Base-by-base conservation (phyloP, 2,113 vertebrate species). In the Erinaceus europaeus region DNA sequence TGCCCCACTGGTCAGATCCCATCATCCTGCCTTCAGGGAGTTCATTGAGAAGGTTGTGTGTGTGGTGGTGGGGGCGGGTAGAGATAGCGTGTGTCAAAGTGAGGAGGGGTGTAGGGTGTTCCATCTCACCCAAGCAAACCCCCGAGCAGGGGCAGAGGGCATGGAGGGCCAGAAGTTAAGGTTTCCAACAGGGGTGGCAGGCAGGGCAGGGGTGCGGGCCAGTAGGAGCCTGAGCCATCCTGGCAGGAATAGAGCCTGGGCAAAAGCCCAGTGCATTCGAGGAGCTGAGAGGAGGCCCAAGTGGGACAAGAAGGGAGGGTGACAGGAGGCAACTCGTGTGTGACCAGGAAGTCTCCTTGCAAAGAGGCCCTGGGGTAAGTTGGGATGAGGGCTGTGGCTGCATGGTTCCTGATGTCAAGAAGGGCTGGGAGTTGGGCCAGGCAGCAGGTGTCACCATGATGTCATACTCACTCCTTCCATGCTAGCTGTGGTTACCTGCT, bases 231-330 rank as follows among this genome's bases (percentile, higher is more conserved):
- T 0, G n/a, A 11, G 84, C 1, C 0, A 2, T 34, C 73, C 75
- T 64, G 91, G 84, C 44, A 72, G 52, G 29, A 20, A 6, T 29
- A 64, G 79, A 3, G 59, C 62, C 75, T 86, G 79, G 87, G 65
- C n/a, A 44, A 67, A 64, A 71, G 77, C 67, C 91, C 90, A 78
- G 84, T 5, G 71, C 84, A 40, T 27, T 88, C 36, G 48, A 88
- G 84, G 87, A 84, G 72, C 32, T 8, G 18, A 11, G 3, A 25
- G 10, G 44, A 27, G 46, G 59, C 3, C 27, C 11, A 29, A 42
- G 23, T 36, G 25, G 46, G 32, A 17, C 1, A 4, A 23, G 57
- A 32, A 7, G 13, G 32, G n/a, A 8, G 71, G 23, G 17, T 3
- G 10, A 21, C n/a, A 50, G 55, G 34, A 3, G 7, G 2, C 5